Conservation (phyloP, 30 jellyfish, hydroid and myxozoan genomes). For the Sanderia malayensis region DNA sequence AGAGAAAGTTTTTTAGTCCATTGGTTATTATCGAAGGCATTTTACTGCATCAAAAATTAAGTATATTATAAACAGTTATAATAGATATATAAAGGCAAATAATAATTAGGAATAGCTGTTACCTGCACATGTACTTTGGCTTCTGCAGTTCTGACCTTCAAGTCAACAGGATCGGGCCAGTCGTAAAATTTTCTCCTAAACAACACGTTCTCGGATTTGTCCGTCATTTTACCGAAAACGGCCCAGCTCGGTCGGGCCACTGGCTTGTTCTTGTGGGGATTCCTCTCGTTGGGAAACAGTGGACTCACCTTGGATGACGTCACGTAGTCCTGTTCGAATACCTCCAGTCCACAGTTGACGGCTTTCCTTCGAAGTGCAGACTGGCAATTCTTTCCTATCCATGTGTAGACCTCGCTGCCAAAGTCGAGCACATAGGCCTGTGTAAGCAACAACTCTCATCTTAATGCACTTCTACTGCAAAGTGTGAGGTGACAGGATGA, state of each 20-base stretch:
- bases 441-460: too few species aligned
- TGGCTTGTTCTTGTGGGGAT: constrained; percentile 35
- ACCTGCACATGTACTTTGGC: constrained; percentile 87
- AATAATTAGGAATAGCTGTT: too few species aligned
- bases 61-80: too few species aligned
- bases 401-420: constrained; percentile 91
- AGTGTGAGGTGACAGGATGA: too few species aligned
- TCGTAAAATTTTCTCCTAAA: constrained; percentile 86
- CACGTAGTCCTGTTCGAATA: constrained; percentile 64
- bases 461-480: too few species aligned
- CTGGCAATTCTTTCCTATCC: constrained; percentile 89
- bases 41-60: too few species aligned
- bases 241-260: constrained; percentile 86
- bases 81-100: too few species aligned
- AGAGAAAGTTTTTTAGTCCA: too few species aligned
- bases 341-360: constrained; percentile 74
- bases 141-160: constrained; percentile 73
- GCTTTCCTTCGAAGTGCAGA: constrained; percentile 73
- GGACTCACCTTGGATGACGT: constrained; percentile 77
- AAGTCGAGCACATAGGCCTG: constrained; percentile 97
- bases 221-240: constrained; percentile 90
- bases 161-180: constrained; percentile 99
- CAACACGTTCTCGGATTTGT: constrained; percentile 84
- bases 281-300: constrained; percentile 58
- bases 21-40: too few species aligned